Conservation (phyloP, 1,140 invertebrate species). For the Diachasma alloeum region DNA sequence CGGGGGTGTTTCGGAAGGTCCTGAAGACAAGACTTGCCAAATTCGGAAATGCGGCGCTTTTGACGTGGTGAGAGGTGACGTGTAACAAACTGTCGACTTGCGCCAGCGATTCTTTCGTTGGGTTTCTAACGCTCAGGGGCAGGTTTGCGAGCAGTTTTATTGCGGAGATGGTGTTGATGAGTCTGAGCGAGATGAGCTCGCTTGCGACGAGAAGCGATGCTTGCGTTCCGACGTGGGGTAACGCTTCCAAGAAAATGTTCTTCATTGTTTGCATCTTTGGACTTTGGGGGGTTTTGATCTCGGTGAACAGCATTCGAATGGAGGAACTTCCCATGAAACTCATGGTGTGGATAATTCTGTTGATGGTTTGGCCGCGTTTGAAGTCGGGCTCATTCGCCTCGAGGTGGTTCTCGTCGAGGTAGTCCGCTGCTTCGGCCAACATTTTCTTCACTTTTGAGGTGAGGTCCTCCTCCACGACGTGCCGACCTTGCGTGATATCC, state of each 20-base stretch:
- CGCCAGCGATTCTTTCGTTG: conserved; percentile 36
- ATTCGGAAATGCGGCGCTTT: conserved; percentile 53
- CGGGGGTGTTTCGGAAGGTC: conserved; percentile 36
- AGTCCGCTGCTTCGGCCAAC: conserved; percentile 50
- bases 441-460: conserved; percentile 49
- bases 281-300: conserved; percentile 27
- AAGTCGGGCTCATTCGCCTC: conserved; percentile 47
- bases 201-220: conserved; percentile 51
- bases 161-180: conserved; percentile 40
- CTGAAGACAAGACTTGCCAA: conserved; percentile 57
- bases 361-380: conserved; percentile 53
- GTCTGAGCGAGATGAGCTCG: conserved; percentile 48
- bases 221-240: conserved; percentile 59
- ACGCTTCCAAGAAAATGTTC: conserved; percentile 54
- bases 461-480: conserved; percentile 43
- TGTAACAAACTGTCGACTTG: no score
- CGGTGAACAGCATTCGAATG: conserved; percentile 45
- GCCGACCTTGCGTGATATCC: conserved; percentile 53
- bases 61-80: conserved; percentile 42
- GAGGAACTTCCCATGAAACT: conserved; percentile 46
- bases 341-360: conserved; percentile 49
- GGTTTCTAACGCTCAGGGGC: conserved; percentile 51
- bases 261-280: conserved; percentile 28
- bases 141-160: conserved; percentile 52
- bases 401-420: conserved; percentile 56